Conservation (phyloP, 2,797 vertebrate species). For the Discoglossus pictus region DNA sequence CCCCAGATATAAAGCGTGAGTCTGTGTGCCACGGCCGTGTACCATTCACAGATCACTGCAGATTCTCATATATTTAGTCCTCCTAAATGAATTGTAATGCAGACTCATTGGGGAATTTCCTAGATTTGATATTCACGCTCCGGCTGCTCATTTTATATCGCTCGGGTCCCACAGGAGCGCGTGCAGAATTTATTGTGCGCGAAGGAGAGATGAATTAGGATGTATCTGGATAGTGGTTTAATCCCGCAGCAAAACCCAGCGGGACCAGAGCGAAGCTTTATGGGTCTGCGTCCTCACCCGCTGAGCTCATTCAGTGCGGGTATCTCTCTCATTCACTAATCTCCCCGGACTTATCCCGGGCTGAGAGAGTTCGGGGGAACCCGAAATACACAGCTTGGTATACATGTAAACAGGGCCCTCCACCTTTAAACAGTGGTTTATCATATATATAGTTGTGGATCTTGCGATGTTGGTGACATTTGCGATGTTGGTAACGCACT, state of each 20-base stretch:
- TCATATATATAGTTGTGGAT: no score
- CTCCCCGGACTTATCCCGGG: background rate
- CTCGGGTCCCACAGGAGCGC: constrained; percentile 3
- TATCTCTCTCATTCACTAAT: background rate
- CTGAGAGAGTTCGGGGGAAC: no score
- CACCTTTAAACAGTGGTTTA: no score
- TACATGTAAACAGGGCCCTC: no score
- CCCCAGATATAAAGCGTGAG: constrained; percentile 11
- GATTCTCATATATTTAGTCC: constrained; percentile 11
- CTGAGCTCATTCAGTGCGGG: constrained; percentile 20
- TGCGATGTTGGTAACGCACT: no score
- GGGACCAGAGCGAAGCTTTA: background rate
- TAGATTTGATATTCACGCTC: constrained; percentile 14
- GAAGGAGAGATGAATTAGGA: constrained; percentile 26
- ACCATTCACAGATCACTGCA: background rate
- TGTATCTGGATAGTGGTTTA: constrained; percentile 15
- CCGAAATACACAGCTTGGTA: no score
- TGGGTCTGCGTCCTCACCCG: background rate
- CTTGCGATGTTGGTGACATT: no score
- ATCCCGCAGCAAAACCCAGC: constrained; percentile 15
- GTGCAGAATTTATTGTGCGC: background rate
- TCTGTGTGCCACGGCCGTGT: background rate
- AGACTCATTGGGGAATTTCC: constrained; percentile 20
- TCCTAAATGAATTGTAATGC: constrained; percentile 24
- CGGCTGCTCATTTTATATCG: constrained; percentile 18